These are phyloP conservation scores for Chionomys nivalis DNA, from an alignment of 2,113 vertebrate species.

Conservation along the genomic window DNA sequence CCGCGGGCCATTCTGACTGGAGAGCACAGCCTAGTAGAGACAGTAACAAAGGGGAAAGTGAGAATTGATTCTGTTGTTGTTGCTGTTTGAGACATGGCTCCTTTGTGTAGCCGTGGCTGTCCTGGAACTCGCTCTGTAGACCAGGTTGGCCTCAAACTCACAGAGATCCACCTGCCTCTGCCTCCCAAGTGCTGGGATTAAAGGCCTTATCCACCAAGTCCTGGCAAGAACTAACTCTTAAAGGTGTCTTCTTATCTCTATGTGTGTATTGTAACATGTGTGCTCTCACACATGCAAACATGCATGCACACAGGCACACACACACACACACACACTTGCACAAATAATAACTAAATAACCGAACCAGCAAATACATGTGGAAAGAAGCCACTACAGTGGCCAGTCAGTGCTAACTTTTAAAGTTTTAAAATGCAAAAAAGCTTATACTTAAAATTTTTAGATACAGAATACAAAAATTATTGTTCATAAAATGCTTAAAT, in stretches of 20 bases:
- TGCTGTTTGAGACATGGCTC: no score
- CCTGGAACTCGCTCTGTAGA: neutral
- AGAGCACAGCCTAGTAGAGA: neutral
- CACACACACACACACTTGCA: neutral
- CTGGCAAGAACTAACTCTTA: neutral
- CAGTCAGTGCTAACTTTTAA: neutral
- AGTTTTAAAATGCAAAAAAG: neutral
- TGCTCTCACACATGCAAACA: no score
- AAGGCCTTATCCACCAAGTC: neutral
- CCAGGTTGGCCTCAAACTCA: neutral
- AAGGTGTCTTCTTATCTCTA: neutral
- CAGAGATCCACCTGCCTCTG: neutral
- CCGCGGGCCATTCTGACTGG: rapidly evolving
- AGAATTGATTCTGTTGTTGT: neutral
- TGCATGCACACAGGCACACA: neutral
- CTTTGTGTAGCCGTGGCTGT: neutral
- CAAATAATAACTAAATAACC: neutral
- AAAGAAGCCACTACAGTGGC: neutral
- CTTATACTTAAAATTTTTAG: neutral
- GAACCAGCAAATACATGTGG: neutral
- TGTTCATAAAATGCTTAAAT: conserved; percentile 6
- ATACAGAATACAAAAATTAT: conserved; percentile 24
- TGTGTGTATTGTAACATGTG: no score
- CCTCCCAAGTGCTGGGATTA: neutral
- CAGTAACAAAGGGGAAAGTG: neutral